Percentiles rank a stretch among this genome's conserved stretches.
These are phyloP conservation scores for Pollenia labialis DNA, from an alignment of 2,888 invertebrate genomes.

Conservation along the genomic window DNA sequence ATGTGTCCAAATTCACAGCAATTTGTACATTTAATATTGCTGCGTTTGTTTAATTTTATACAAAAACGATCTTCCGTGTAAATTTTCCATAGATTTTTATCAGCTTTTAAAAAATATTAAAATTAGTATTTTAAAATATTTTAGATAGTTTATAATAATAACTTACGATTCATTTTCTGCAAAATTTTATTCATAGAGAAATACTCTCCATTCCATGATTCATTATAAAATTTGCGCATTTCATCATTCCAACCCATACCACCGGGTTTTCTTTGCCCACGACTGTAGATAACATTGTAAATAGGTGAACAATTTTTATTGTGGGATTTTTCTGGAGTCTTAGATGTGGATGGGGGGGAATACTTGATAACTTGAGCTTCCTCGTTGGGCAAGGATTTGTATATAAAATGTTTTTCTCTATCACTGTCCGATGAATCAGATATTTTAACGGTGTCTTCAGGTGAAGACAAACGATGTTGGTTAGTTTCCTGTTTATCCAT, in stretches of 20 bases:
- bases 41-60: constrained; percentile 73
- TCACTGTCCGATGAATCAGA: constrained; percentile 62
- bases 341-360: constrained; percentile 7
- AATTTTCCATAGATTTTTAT: constrained; percentile 80
- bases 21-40: constrained; percentile 86
- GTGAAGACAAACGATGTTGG: neutral
- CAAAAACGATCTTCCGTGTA: constrained; percentile 80
- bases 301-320: constrained; percentile 52
- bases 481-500: constrained; percentile 53
- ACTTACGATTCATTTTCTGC: constrained; percentile 88
- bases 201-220: constrained; percentile 88
- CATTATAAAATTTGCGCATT: constrained; percentile 88
- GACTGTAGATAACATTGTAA: constrained; percentile 73
- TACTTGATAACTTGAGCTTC: constrained; percentile 47
- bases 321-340: neutral
- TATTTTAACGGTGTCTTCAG: constrained; percentile 62
- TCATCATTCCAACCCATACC: constrained; percentile 84
- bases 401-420: constrained; percentile 43
- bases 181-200: constrained; percentile 86
- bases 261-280: constrained; percentile 63
- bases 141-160: neutral
- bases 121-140: neutral
- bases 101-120: constrained; percentile 63
- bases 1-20: constrained; percentile 88
- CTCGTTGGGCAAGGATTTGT: constrained; percentile 48